These are phyloP conservation scores for Procambarus virginalis DNA, from an alignment of 1,140 invertebrate species.

Conservation along the genomic window DNA sequence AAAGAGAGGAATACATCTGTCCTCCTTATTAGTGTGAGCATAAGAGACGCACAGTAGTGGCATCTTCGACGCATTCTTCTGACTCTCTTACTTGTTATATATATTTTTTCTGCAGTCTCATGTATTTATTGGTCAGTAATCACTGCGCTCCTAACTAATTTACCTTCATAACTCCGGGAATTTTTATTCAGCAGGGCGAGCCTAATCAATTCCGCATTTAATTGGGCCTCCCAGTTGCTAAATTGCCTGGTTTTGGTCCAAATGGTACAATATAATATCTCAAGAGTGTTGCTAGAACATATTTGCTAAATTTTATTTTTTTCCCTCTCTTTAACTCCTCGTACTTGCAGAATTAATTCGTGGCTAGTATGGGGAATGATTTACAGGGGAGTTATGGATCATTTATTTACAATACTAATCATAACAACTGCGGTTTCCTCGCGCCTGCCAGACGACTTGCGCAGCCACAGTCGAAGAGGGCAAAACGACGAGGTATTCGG, in stretches of 20 bases:
- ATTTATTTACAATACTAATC: no score
- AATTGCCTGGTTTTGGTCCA: neutral
- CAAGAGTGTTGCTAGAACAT: neutral
- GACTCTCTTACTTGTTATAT: neutral
- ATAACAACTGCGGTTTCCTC: no score
- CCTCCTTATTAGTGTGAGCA: neutral
- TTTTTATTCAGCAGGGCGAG: slow-evolving; percentile 6
- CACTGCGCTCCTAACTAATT: slow-evolving; percentile 1
- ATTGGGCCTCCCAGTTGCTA: neutral
- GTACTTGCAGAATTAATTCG: no score
- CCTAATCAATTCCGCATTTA: slow-evolving; percentile 16
- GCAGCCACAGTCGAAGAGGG: no score
- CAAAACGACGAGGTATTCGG: no score
- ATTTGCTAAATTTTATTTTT: no score
- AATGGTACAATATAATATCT: slow-evolving; percentile 2
- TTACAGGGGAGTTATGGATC: no score
- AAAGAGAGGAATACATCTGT: neutral
- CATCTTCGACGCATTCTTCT: neutral
- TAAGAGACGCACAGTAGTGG: neutral
- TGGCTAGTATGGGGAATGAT: no score
- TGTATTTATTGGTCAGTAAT: slow-evolving; percentile 25
- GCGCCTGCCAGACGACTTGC: no score
- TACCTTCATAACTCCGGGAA: slow-evolving; percentile 21
- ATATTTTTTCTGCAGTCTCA: neutral
- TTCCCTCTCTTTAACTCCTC: no score